Evolutionary conservation across 2,888 invertebrate species (phyloP), one percentile per base, ranked within the genome.

Genomic region (Onthophagus sagittarius): DNA sequence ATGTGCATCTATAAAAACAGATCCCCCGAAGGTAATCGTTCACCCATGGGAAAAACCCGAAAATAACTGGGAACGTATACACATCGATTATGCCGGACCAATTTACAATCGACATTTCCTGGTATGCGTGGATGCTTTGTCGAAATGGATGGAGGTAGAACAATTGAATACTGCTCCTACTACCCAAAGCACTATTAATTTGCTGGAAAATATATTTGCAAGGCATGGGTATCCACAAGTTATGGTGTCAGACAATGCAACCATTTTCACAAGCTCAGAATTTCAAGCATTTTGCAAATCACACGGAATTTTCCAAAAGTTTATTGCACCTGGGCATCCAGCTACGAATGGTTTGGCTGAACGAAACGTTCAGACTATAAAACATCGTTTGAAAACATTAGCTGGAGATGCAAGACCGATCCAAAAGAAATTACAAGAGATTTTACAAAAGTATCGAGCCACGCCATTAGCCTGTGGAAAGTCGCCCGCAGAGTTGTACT

Each of bases 71-170:
- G 76, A 80, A 69, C 70, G 80, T 33, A 73, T 81, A 2, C 81
- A 81, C 39, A 78, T 79, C 2, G 80, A 81, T 70, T 81, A 78
- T 69, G 77, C 79, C 15, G 79, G 79, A 0, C 79, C 80, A 9
- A 77, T 72, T 64, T 15, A 71, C 13, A 72, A 75, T 1, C 69
- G 77, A 69, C 71, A 75, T 69, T 77, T 79, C 64, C 71, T 81
- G 6, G 65, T 80, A 2, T 32, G 76, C 5, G 73, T 81, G 0
- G 80, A 80, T 67, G 79, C 79, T 14, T 77, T 78, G 70, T 79
- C 79, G 63, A 80, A 80, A 74, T 81, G 80, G 80, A 75, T 80
- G 5, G 79, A 80, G 71, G 76, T 78, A 5, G 63, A 62, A 14
- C 65, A 75, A n/a, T 65, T 72, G 53, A 64, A 53, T 63, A 32